Evolutionary conservation across 2,888 invertebrate species (phyloP).

Genomic region (Nemotelus nigrinus): DNA sequence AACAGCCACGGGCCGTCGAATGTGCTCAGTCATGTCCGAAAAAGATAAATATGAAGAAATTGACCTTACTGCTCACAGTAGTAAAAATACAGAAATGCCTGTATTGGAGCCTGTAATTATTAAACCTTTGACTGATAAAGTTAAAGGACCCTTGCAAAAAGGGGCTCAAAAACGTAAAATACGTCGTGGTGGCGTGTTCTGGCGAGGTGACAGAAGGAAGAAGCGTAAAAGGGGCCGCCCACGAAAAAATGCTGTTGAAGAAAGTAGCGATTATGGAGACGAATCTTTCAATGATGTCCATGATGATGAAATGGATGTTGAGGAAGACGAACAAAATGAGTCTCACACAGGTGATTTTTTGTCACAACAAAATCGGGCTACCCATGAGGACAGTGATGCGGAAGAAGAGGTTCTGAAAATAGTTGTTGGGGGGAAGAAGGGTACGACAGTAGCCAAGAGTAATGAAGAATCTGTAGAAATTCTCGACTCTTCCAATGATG

Average conservation of each 20-base stretch:
- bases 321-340: conserved; percentile 6
- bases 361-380: not conserved
- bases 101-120: not conserved
- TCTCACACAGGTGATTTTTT: not conserved
- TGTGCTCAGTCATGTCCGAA: conserved; percentile 67
- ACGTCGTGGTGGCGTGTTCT: conserved; percentile 18
- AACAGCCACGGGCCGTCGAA: conserved; percentile 70
- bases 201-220: conserved; percentile 21
- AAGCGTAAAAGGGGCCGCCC: conserved; percentile 43
- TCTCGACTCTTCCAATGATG: conserved; percentile 1
- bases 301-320: not conserved
- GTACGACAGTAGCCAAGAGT: not conserved
- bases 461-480: conserved; percentile 16
- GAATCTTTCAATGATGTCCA: not conserved
- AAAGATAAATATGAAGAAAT: conserved; percentile 40
- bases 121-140: not conserved
- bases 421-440: not conserved
- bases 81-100: not conserved
- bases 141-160: not conserved
- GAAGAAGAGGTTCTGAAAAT: conserved; percentile 34
- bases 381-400: not conserved
- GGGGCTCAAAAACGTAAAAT: not conserved
- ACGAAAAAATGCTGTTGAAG: conserved; percentile 43
- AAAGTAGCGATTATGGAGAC: not conserved
- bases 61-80: not conserved